A percentile compares a stretch with the other conserved stretches of the same genome.
Conservation (phyloP, 2,797 vertebrate species). For the Melanotaenia parkinsoni region DNA sequence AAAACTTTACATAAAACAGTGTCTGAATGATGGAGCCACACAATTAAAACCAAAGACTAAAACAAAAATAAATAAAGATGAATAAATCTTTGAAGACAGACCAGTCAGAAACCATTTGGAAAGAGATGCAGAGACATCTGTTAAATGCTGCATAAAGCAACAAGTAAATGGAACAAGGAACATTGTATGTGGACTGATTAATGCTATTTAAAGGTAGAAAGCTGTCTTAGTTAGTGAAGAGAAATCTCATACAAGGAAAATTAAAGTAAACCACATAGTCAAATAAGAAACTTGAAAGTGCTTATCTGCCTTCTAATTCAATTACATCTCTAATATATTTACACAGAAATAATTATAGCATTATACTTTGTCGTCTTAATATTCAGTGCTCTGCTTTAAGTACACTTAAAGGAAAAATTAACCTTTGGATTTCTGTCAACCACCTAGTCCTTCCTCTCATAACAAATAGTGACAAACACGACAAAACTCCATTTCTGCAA, state of each 20-base stretch:
- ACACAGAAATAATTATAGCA: constrained; percentile 66
- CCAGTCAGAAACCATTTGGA: constrained; percentile 19
- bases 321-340: constrained; percentile 59
- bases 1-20: constrained; percentile 13
- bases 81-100: constrained; percentile 6
- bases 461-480: constrained; percentile 29
- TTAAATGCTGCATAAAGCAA: constrained; percentile 13
- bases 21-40: not conserved
- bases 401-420: constrained; percentile 83
- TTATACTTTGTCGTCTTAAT: constrained; percentile 48
- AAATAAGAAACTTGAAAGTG: constrained; percentile 46
- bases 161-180: constrained; percentile 1
- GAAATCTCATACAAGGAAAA: not conserved
- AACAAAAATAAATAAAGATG: constrained; percentile 14
- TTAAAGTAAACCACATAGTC: constrained; percentile 23
- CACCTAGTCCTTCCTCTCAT: constrained; percentile 44
- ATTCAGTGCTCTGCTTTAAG: constrained; percentile 73
- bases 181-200: not conserved
- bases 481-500: constrained; percentile 14
- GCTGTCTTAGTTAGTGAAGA: constrained; percentile 3
- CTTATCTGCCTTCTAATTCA: constrained; percentile 54
- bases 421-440: constrained; percentile 40
- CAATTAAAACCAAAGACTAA: constrained; percentile 2
- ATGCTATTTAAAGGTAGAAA: constrained; percentile 20
- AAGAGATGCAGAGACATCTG: not conserved